Base-by-base conservation (phyloP, 2,797 vertebrate species). In the Uromys caudimaculatus region DNA sequence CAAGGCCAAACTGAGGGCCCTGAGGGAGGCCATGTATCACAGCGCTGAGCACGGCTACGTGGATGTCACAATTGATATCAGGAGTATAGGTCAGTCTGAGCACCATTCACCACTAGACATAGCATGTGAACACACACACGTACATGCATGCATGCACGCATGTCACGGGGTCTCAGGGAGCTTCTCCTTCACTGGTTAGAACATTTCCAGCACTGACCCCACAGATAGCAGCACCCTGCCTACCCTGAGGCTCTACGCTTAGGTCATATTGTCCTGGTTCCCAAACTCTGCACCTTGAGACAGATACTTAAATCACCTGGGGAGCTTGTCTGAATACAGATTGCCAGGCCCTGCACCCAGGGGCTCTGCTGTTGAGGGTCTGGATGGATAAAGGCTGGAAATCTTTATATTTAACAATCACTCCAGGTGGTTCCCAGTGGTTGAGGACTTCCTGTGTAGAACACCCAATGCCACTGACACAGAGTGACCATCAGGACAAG, bases 21-120 rank as follows among this genome's bases (percentile, higher is more conserved):
- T 99, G 96, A 99, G 99, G 98, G 99, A 99, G 97, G 99, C 99
- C 97, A 99, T 99, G 99, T 99, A 99, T 98, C 99, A 99, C 98
- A 99, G 99, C 8, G 98, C 99, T 0, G 99, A 99, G 95, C 99
- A 99, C 0, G 99, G 99, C 62, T 99, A 99, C 11, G 99, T 99
- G 96, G 99, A 99, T 97, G 99, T 99, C 97, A 99, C 99, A 97
- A 99, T 99, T 91, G 99, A 99, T 83, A 99, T 99, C 98, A 99
- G 99, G 87, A 99, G 99, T 98, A 99, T 99, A 73, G 99, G 99
- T 99, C 82, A 98, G 99, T 99, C 77, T 0, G 35, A 7, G 24
- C 3, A 38, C 89, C 81, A 71, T 54, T 71, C 83, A 58, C 44
- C 0, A 2, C 90, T 11, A 76, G 95, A 88, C 90, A 71, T 14